A percentile compares a stretch with the other conserved stretches of the same genome.
Conservation (phyloP, 2,888 invertebrate genomes). For the Xestia rhomboidea region DNA sequence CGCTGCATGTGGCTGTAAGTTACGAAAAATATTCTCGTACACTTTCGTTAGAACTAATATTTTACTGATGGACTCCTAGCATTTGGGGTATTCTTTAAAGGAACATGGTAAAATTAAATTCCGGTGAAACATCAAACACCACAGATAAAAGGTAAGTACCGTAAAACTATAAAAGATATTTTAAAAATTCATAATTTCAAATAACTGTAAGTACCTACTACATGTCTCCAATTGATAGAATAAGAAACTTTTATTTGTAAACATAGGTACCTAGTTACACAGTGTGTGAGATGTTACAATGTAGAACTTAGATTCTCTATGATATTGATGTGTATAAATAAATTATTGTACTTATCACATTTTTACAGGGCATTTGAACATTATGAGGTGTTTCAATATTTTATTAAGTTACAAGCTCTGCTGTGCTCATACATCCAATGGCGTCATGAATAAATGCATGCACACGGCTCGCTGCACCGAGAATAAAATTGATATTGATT, state of each 20-base stretch:
- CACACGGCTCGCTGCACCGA: constrained; percentile 38
- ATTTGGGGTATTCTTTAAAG: neutral
- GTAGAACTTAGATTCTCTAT: no score
- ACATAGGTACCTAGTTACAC: no score
- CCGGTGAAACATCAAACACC: neutral
- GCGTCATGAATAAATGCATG: constrained; percentile 48
- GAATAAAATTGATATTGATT: constrained; percentile 63
- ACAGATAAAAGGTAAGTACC: neutral
- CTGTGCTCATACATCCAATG: constrained; percentile 29
- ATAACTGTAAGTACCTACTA: neutral
- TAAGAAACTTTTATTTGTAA: no score
- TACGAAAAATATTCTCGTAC: neutral
- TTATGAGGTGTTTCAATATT: constrained; percentile 7
- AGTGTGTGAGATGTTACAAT: no score
- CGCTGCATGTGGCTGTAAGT: neutral
- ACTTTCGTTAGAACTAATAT: neutral
- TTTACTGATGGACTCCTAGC: neutral
- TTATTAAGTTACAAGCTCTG: constrained; percentile 10
- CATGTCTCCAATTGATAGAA: neutral
- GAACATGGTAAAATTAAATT: neutral
- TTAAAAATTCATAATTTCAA: neutral
- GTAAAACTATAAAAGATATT: neutral
- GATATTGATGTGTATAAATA: neutral
- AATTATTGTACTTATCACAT: neutral
- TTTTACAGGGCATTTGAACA: neutral